A percentile compares a stretch with the other conserved stretches of the same genome.
Evolutionary conservation across 2,888 invertebrate species (phyloP).

Genomic region (Euphydryas editha): DNA sequence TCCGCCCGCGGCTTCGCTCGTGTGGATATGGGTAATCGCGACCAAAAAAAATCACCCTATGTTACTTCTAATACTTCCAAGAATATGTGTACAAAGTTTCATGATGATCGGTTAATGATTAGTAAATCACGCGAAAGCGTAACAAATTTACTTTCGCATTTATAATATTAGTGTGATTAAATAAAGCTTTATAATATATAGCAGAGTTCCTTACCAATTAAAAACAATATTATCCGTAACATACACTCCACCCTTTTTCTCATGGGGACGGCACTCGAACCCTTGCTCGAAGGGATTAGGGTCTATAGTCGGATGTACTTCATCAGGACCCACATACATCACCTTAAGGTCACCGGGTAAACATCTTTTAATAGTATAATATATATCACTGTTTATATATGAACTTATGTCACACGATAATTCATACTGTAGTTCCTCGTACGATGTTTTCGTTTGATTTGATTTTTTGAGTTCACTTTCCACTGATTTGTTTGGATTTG

Average conservation of each 20-base stretch:
- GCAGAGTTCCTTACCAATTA: conserved; percentile 84
- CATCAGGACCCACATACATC: conserved; percentile 83
- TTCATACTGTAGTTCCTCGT: conserved; percentile 78
- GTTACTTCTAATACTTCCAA: too few relatives aligned
- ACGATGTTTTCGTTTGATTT: conserved; percentile 49
- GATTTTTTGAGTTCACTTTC: conserved; percentile 66
- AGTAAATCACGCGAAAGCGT: too few relatives aligned
- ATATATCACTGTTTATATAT: conserved; percentile 89
- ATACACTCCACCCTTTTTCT: conserved; percentile 91
- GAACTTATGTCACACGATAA: conserved; percentile 88
- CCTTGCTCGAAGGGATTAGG: conserved; percentile 89
- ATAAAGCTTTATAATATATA: too few relatives aligned
- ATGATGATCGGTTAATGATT: too few relatives aligned
- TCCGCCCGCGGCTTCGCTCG: too few relatives aligned
- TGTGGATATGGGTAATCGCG: too few relatives aligned
- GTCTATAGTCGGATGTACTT: conserved; percentile 72
- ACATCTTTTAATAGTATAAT: conserved; percentile 91
- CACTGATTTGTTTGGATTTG: conserved; percentile 70
- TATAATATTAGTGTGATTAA: too few relatives aligned
- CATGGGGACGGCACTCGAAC: conserved; percentile 84
- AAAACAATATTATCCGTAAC: conserved; percentile 93
- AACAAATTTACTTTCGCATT: too few relatives aligned
- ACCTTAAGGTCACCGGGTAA: conserved; percentile 93
- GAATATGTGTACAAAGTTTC: too few relatives aligned
- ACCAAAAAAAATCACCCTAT: too few relatives aligned